Evolutionary conservation across 2,797 vertebrate genomes (phyloP).

Genomic region (Clarias pachynema): DNA sequence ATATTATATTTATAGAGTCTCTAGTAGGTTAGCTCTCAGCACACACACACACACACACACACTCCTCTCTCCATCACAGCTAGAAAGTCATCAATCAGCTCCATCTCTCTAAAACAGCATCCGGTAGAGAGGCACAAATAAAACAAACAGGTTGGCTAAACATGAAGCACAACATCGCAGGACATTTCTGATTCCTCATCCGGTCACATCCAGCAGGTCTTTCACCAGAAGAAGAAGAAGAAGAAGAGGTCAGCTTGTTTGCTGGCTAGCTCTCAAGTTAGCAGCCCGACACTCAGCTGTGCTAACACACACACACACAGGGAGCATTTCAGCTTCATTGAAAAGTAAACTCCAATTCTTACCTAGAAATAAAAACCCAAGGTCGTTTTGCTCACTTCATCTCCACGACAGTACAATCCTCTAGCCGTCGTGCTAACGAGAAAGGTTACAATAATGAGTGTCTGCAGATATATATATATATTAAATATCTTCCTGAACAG

Average conservation of each 20-base stretch:
- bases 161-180: neutral
- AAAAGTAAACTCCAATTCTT: constrained; percentile 24
- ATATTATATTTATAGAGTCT: neutral
- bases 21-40: neutral
- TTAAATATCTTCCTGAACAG: neutral
- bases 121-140: neutral
- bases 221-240: neutral
- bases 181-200: neutral
- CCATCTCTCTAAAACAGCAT: constrained; percentile 5
- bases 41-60: neutral
- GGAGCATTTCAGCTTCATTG: neutral
- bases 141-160: neutral
- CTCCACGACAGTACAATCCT: neutral
- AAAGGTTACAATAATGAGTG: neutral
- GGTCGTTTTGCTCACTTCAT: constrained; percentile 30
- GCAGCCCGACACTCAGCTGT: constrained; percentile 22
- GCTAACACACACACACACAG: neutral
- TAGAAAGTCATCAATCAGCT: constrained; percentile 20
- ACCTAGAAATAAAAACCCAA: neutral
- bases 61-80: constrained; percentile 7
- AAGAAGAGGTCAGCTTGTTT: constrained; percentile 6
- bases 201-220: neutral
- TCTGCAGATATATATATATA: neutral
- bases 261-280: constrained; percentile 34
- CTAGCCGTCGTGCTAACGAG: neutral